phyloP scores from a whole-genome alignment of 2,888 invertebrate genomes.

The Stegana nigrithorax region DNA sequence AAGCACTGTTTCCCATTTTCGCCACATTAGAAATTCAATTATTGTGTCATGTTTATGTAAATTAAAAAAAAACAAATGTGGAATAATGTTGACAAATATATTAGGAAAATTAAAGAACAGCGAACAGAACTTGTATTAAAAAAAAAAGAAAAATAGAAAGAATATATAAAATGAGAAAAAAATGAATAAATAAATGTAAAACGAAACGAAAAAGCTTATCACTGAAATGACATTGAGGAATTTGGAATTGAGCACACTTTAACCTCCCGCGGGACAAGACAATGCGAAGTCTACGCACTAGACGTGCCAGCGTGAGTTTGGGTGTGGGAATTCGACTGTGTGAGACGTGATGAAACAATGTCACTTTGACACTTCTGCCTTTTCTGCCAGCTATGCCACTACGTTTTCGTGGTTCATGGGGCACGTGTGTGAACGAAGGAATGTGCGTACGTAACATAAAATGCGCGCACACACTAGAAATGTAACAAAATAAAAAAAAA shows the following conservation, averaged over 20 bases:
- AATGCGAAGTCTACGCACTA: not conserved
- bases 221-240: constrained; percentile 6
- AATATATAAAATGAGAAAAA: too few species aligned
- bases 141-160: too few species aligned
- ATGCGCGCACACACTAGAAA: not conserved
- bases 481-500: not conserved
- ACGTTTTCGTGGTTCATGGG: not conserved
- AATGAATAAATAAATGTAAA: not conserved
- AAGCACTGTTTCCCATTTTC: constrained; percentile 14
- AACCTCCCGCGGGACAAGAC: not conserved
- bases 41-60: constrained; percentile 30
- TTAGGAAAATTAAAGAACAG: too few species aligned
- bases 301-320: not conserved
- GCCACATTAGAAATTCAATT: constrained; percentile 36
- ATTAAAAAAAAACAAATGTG: too few species aligned
- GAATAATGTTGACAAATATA: too few species aligned
- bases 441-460: not conserved
- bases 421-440: not conserved
- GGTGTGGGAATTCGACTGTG: not conserved
- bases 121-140: too few species aligned
- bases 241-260: not conserved
- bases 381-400: too few species aligned
- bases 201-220: constrained; percentile 15
- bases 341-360: constrained; percentile 13
- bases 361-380: constrained; percentile 9